Evolutionary conservation across 2,113 vertebrate species (phyloP).

Genomic region (Scartelaos histophorus): DNA sequence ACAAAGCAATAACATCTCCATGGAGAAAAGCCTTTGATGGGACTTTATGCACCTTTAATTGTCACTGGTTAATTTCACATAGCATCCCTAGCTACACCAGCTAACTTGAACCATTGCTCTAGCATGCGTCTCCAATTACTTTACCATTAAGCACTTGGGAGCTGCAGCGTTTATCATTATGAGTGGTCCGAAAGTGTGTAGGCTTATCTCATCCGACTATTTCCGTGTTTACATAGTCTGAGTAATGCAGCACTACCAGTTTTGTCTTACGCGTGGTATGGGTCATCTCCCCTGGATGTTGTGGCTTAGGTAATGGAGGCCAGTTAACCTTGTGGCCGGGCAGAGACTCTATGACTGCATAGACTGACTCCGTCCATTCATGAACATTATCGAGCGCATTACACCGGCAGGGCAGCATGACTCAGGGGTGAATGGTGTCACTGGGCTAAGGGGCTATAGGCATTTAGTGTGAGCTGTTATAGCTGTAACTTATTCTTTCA

Average conservation of each 20-base stretch:
- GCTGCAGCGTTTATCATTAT: background rate
- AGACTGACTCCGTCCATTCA: slow-evolving; percentile 6
- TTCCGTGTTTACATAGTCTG: slow-evolving; percentile 45
- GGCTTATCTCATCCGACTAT: slow-evolving; percentile 4
- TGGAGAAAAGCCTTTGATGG: too few relatives aligned
- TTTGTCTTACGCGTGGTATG: slow-evolving; percentile 38
- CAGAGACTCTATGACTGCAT: slow-evolving; percentile 4
- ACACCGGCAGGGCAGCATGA: slow-evolving; percentile 3
- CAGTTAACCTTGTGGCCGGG: slow-evolving; percentile 38
- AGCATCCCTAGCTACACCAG: background rate
- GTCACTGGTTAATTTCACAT: too few relatives aligned
- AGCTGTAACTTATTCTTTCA: background rate
- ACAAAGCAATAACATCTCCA: too few relatives aligned
- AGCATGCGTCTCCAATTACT: background rate
- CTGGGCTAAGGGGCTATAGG: background rate
- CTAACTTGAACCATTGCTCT: background rate
- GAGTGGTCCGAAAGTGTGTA: slow-evolving; percentile 2
- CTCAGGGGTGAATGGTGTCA: background rate
- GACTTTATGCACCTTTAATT: too few relatives aligned
- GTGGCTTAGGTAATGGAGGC: slow-evolving; percentile 44
- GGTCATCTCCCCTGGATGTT: slow-evolving; percentile 51
- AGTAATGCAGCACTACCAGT: slow-evolving; percentile 60
- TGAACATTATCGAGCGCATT: slow-evolving; percentile 17
- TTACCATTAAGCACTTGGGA: background rate
- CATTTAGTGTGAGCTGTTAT: background rate